Percentiles rank a stretch among this genome's conserved stretches.
These are phyloP conservation scores for Paramuricea clavata DNA, from an alignment of 92 coral and sea anemone species.

Conservation along the genomic window DNA sequence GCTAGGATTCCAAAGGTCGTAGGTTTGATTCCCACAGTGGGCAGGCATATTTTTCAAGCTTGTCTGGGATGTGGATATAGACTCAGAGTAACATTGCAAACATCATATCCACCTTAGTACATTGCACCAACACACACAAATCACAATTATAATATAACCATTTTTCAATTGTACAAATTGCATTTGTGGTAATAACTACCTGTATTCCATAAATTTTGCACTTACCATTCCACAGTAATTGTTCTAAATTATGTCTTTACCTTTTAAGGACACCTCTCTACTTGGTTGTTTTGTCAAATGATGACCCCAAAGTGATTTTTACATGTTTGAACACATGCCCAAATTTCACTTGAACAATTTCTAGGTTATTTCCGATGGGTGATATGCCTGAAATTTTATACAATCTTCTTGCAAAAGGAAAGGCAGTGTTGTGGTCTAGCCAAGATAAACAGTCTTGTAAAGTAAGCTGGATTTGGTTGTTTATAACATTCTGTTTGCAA, in stretches of 20 bases:
- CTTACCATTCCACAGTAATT: not conserved
- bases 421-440: constrained; percentile 98
- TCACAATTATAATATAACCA: not conserved
- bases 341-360: constrained; percentile 5
- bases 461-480: constrained; percentile 63
- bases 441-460: constrained; percentile 91
- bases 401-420: constrained; percentile 91
- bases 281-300: not conserved
- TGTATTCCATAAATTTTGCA: too few species aligned
- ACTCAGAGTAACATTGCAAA: too few species aligned
- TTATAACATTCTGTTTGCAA: not conserved
- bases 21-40: too few species aligned
- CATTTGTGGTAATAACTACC: not conserved
- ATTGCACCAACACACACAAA: too few species aligned
- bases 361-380: constrained; percentile 96
- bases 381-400: constrained; percentile 98
- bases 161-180: not conserved
- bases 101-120: too few species aligned
- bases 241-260: too few species aligned
- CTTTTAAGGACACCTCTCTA: not conserved
- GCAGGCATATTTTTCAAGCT: too few species aligned
- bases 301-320: not conserved
- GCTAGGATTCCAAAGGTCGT: too few species aligned
- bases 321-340: not conserved
- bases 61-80: too few species aligned